Evolutionary conservation across 2,888 invertebrate species (phyloP).

Genomic region (Gnatocerus cornutus): DNA sequence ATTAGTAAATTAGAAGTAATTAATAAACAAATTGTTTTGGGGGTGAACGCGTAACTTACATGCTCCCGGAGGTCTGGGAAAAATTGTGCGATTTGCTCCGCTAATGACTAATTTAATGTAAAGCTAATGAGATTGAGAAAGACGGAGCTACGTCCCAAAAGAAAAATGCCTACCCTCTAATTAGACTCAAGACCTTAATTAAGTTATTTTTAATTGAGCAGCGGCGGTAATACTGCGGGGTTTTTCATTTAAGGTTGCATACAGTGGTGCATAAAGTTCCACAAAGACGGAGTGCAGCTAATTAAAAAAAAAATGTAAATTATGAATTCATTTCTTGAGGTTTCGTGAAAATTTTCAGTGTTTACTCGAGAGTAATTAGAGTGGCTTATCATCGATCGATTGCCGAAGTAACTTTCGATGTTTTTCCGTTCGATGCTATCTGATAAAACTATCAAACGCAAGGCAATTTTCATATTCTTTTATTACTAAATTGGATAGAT

Average conservation of each 20-base stretch:
- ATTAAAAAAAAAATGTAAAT: conserved; percentile 51
- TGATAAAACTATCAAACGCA: conserved; percentile 56
- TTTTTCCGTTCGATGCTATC: conserved; percentile 50
- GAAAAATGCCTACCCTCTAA: conserved; percentile 72
- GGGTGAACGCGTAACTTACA: conserved; percentile 22
- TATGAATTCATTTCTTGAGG: conserved; percentile 33
- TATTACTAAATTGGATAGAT: conserved; percentile 63
- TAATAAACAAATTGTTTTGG: conserved; percentile 32
- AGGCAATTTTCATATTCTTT: conserved; percentile 62
- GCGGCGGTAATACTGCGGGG: conserved; percentile 60
- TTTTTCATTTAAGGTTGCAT: conserved; percentile 60
- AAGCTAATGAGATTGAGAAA: conserved; percentile 67
- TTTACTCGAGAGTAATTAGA: conserved; percentile 44
- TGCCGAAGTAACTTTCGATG: conserved; percentile 36
- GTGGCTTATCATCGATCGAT: conserved; percentile 41
- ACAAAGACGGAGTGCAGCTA: conserved; percentile 52
- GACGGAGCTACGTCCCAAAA: conserved; percentile 58
- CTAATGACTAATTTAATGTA: conserved; percentile 73
- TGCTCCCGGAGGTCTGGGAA: conserved; percentile 27
- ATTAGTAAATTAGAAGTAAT: conserved; percentile 42
- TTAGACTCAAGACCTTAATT: conserved; percentile 80
- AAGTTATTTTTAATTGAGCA: conserved; percentile 80
- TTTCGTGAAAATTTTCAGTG: conserved; percentile 34
- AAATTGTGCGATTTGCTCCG: conserved; percentile 55
- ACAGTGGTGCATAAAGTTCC: conserved; percentile 53